Evolutionary conservation across 2,888 invertebrate genomes (phyloP), one percentile per base, ranked within the genome.

Genomic region (Polymixis lichenea): DNA sequence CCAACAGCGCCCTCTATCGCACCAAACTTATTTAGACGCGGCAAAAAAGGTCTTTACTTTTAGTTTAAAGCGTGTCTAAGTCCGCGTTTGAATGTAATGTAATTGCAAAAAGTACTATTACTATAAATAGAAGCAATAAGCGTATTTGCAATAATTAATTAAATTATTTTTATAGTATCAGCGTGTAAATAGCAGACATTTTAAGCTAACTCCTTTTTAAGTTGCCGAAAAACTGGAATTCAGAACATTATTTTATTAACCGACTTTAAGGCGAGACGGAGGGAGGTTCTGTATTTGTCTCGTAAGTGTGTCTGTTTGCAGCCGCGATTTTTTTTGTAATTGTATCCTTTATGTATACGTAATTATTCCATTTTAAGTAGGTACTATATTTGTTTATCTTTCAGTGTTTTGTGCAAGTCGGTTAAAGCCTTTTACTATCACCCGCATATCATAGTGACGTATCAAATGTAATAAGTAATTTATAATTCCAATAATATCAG

Each of bases 401-500:
- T 38, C 15, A 64, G 9, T 6, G 32, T 77, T 32, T 46, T 9
- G 2, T 56, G 43, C 15, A 66, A 75, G n/a, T 65, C 64, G 56
- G 51, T 56, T 43, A 75, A 73, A 56, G 73, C 6, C 32, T 22
- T 51, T n/a, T n/a, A 43, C 62, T 56, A 80, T 73, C 64, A 58
- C 51, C 56, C 28, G 51, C 53, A 46, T 80, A 43, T 70, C 53
- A 43, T 6, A 17, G 43, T 61, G 58, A n/a, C 72, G 53, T 28
- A 60, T 51, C 79, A 69, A 79, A 51, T 51, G 15, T 25, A 65
- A 25, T 19, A 46, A 25, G 13, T n/a, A n/a, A n/a, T n/a, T n/a
- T n/a, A 46, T 6, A 25, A 65, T 19, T 25, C 7, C 19, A 25
- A 46, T 19, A 46, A 49, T 13, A 28, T 65, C 46, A 25, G 19